These are phyloP conservation scores for Brachyalestes nurse DNA, from an alignment of 2,797 vertebrate species.

Conservation along the genomic window DNA sequence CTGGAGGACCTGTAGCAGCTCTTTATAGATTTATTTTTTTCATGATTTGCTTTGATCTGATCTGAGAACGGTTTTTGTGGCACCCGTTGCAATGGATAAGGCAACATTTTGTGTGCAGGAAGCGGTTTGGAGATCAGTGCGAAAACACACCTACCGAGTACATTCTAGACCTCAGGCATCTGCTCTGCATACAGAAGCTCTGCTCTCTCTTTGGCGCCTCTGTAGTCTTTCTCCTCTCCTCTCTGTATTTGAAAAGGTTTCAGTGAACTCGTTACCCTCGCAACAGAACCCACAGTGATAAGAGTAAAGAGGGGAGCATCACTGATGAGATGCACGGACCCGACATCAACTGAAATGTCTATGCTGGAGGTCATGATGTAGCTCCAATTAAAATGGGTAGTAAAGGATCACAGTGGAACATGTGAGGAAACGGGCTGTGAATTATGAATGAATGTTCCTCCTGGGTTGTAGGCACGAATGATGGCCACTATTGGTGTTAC, in stretches of 20 bases:
- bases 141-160: background rate
- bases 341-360: background rate
- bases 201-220: background rate
- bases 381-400: background rate
- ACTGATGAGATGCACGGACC: background rate
- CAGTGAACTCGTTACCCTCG: background rate
- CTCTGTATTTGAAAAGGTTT: background rate
- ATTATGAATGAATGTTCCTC: background rate
- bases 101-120: too few species aligned
- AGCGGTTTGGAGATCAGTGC: background rate
- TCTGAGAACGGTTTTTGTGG: background rate
- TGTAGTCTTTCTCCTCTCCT: background rate
- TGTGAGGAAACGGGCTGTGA: background rate
- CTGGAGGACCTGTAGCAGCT: constrained; percentile 8
- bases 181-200: background rate
- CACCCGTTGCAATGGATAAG: background rate
- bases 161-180: background rate
- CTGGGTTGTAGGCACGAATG: constrained; percentile 86
- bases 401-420: background rate
- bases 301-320: background rate
- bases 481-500: constrained; percentile 98
- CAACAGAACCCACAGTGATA: background rate
- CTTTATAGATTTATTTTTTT: constrained; percentile 12
- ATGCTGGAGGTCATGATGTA: background rate
- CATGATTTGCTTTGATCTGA: constrained; percentile 1